These are phyloP conservation scores for Chaunax sp. DNA, from an alignment of 2,797 vertebrate genomes.

Conservation along the genomic window DNA sequence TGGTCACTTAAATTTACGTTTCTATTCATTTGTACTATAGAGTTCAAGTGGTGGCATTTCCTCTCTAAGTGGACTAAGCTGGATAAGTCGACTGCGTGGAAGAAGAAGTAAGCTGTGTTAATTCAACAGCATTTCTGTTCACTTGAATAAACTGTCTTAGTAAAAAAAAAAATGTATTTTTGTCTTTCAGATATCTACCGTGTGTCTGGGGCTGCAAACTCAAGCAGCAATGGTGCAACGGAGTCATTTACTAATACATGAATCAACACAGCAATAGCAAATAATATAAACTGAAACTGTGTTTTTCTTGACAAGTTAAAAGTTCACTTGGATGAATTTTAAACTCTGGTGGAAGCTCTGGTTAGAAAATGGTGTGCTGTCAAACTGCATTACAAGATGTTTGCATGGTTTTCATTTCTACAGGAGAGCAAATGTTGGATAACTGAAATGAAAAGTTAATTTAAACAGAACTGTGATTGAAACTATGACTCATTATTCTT, in stretches of 20 bases:
- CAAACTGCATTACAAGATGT: too few species aligned
- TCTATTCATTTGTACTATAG: conserved; percentile 60
- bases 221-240: conserved; percentile 14
- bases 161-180: too few species aligned
- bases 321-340: too few species aligned
- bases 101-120: conserved; percentile 83
- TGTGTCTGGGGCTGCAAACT: conserved; percentile 44
- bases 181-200: conserved; percentile 66
- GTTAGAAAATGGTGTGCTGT: too few species aligned
- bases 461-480: too few species aligned
- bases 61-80: conserved; percentile 71
- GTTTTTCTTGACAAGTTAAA: too few species aligned
- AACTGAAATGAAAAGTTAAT: too few species aligned
- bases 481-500: too few species aligned
- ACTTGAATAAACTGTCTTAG: not conserved
- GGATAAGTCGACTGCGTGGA: conserved; percentile 82
- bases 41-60: conserved; percentile 79
- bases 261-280: conserved; percentile 7
- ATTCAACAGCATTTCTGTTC: not conserved
- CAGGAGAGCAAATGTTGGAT: too few species aligned
- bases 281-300: too few species aligned
- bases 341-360: too few species aligned
- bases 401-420: too few species aligned
- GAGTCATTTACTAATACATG: conserved; percentile 57
- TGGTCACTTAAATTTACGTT: not conserved